phyloP scores from a whole-genome alignment of 2,113 vertebrate species.

The Chitala chitala region DNA sequence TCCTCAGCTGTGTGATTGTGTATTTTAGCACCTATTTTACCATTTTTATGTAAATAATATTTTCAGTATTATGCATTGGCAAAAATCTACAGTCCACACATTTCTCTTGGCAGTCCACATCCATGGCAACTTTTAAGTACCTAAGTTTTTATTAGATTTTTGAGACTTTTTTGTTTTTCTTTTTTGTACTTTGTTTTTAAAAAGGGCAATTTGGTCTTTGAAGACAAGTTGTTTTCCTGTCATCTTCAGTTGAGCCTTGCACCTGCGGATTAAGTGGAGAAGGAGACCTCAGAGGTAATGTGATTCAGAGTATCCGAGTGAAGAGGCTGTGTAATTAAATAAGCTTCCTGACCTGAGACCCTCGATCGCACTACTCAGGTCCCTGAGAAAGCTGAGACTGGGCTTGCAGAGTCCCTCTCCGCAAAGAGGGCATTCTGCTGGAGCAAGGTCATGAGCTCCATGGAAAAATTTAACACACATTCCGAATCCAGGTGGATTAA shows the following conservation, averaged over 20 bases:
- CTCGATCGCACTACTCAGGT: background rate
- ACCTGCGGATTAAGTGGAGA: background rate
- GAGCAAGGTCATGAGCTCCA: background rate
- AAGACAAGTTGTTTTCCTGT: background rate
- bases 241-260: background rate
- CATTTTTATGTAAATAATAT: slow-evolving; percentile 9
- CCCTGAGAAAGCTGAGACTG: background rate
- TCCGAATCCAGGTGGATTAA: background rate
- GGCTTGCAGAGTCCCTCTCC: background rate
- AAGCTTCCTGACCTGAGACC: background rate
- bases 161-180: background rate
- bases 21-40: slow-evolving; percentile 4
- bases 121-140: background rate
- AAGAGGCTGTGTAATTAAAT: slow-evolving; percentile 4
- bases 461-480: background rate
- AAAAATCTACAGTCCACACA: background rate
- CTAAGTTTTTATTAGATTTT: no score
- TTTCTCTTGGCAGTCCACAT: background rate
- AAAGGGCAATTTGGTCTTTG: background rate
- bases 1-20: background rate
- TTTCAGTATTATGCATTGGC: background rate
- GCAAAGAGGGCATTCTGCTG: background rate
- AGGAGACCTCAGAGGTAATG: background rate
- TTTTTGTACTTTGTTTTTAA: background rate
- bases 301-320: background rate